These are phyloP conservation scores for Tricholaema leucomelas DNA, from an alignment of 2,113 vertebrate genomes.

Conservation along the genomic window DNA sequence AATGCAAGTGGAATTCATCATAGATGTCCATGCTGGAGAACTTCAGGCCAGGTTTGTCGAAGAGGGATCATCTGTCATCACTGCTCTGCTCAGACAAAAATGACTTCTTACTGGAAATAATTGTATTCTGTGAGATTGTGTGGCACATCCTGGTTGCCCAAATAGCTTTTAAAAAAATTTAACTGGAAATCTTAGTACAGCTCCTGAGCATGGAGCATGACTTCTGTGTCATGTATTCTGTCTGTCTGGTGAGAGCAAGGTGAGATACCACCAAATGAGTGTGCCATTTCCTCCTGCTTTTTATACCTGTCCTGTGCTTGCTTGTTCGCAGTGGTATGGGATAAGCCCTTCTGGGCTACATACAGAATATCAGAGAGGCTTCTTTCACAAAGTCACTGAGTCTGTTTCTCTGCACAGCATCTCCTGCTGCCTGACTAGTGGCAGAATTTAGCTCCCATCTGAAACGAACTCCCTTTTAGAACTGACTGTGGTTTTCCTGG, in stretches of 20 bases:
- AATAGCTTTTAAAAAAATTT: not conserved
- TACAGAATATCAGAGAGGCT: not conserved
- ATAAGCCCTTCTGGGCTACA: not conserved
- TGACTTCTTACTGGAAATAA: not conserved
- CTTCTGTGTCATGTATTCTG: not conserved
- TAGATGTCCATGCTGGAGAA: not conserved
- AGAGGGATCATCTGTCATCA: not conserved
- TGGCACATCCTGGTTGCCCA: not conserved
- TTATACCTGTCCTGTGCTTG: not conserved
- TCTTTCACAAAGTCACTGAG: not conserved
- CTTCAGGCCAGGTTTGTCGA: not conserved
- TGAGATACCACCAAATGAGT: not conserved
- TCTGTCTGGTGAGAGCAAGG: not conserved
- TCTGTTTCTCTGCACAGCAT: not conserved
- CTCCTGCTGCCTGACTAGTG: not conserved
- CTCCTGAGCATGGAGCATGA: not conserved
- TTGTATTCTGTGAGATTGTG: not conserved
- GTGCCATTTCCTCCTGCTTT: not conserved
- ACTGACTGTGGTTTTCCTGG: not conserved
- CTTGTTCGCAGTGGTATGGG: not conserved
- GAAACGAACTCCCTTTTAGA: not conserved
- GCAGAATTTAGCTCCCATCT: not conserved
- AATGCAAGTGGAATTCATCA: constrained; percentile 5
- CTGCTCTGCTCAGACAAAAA: not conserved
- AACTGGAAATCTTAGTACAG: not conserved